Evolutionary conservation across 2,797 vertebrate genomes (phyloP).

Genomic region (Arctocebus calabarensis): DNA sequence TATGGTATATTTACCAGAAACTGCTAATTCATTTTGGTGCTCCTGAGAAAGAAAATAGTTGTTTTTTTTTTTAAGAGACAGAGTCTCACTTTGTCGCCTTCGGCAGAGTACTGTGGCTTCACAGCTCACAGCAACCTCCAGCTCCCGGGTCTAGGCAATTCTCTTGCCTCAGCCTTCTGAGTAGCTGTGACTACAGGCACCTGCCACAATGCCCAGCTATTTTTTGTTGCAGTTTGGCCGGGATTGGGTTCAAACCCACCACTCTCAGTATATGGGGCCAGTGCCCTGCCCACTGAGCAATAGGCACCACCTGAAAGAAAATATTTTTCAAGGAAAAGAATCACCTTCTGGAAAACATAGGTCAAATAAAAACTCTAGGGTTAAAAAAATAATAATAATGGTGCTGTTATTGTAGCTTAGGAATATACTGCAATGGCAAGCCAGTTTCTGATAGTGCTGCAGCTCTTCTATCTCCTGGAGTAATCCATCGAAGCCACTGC

Average conservation of each 20-base stretch:
- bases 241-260: too few relatives aligned
- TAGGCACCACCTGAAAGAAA: background rate
- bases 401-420: slow-evolving; percentile 10
- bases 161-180: too few relatives aligned
- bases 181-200: too few relatives aligned
- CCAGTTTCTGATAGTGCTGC: background rate
- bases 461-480: background rate
- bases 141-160: too few relatives aligned
- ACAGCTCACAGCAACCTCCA: too few relatives aligned
- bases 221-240: too few relatives aligned
- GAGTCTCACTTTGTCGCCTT: too few relatives aligned
- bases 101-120: too few relatives aligned
- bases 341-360: background rate
- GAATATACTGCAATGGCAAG: background rate
- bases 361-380: background rate
- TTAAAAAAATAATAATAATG: background rate
- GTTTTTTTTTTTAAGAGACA: too few relatives aligned
- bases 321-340: slow-evolving; percentile 44
- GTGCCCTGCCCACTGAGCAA: too few relatives aligned
- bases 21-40: background rate
- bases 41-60: background rate
- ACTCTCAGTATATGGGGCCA: too few relatives aligned
- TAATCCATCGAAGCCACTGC: slow-evolving; percentile 12
- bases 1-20: slow-evolving; percentile 6
- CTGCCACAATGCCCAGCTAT: too few relatives aligned